Evolutionary conservation across 2,888 invertebrate genomes (phyloP).

Genomic region (Barypeithes pellucidus): DNA sequence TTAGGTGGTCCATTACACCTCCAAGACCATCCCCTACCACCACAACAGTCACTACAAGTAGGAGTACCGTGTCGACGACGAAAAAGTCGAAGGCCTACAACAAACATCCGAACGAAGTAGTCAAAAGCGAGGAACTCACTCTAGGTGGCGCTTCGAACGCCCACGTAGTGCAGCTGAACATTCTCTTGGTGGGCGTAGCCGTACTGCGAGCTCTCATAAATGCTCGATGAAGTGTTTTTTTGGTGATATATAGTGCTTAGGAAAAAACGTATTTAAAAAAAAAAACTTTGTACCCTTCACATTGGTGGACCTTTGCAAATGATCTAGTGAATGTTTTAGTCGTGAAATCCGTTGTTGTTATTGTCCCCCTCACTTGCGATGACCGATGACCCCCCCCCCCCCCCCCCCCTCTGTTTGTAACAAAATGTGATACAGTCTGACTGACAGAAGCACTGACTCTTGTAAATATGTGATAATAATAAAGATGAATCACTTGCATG

Average conservation of each 20-base stretch:
- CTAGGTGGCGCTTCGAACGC: slow-evolving; percentile 73
- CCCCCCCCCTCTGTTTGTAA: slow-evolving; percentile 15
- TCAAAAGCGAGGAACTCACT: slow-evolving; percentile 93
- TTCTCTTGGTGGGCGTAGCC: slow-evolving; percentile 40
- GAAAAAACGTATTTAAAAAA: slow-evolving; percentile 15
- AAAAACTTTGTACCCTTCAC: slow-evolving; percentile 10
- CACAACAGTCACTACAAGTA: slow-evolving; percentile 69
- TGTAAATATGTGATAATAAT: neutral
- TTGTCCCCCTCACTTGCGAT: slow-evolving; percentile 38
- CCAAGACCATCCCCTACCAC: slow-evolving; percentile 77
- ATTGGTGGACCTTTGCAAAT: slow-evolving; percentile 24
- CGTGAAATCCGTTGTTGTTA: slow-evolving; percentile 49
- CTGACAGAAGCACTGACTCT: slow-evolving; percentile 4
- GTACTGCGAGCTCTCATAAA: slow-evolving; percentile 29
- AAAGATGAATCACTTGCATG: too few relatives aligned
- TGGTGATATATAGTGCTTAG: slow-evolving; percentile 39
- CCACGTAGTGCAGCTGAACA: slow-evolving; percentile 40
- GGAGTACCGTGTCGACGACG: slow-evolving; percentile 73
- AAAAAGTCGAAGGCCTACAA: slow-evolving; percentile 80
- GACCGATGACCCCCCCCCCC: slow-evolving; percentile 9
- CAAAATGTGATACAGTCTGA: slow-evolving; percentile 27
- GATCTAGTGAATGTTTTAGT: slow-evolving; percentile 51
- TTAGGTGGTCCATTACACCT: slow-evolving; percentile 46
- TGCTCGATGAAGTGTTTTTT: slow-evolving; percentile 42
- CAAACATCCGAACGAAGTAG: slow-evolving; percentile 92